phyloP scores from a whole-genome alignment of 2,888 invertebrate species.

The Metacarcinus magister region DNA sequence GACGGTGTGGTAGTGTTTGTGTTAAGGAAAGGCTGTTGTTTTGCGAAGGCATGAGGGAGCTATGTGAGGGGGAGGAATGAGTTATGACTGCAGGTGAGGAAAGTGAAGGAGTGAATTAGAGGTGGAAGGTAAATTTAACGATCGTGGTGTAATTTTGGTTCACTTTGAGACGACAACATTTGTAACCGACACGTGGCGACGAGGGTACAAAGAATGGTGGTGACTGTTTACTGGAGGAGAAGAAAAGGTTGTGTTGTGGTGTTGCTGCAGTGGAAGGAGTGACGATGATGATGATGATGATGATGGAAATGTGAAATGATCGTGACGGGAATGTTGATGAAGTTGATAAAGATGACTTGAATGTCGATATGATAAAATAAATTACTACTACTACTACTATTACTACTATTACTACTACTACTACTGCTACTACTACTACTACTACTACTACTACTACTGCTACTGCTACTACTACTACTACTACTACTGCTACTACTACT shows the following conservation, averaged over 20 bases:
- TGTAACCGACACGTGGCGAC: too few relatives aligned
- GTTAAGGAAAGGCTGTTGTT: neutral
- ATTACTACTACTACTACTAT: neutral
- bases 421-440: conserved; percentile 34
- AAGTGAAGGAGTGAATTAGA: neutral
- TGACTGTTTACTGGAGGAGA: neutral
- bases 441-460: neutral
- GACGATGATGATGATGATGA: neutral
- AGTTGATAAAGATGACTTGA: neutral
- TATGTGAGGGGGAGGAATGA: neutral
- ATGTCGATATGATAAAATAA: neutral
- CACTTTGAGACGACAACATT: neutral
- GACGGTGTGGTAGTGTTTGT: neutral
- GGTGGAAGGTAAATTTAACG: neutral
- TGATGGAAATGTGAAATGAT: neutral
- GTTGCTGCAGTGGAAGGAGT: neutral
- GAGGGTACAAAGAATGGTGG: too few relatives aligned
- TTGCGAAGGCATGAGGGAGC: neutral
- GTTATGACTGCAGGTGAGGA: neutral
- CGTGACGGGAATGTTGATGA: neutral
- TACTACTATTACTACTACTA: conserved; percentile 35
- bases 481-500: neutral
- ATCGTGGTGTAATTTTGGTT: neutral
- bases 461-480: neutral
- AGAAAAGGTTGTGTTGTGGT: neutral